Base-by-base conservation (phyloP, 2,888 invertebrate species). In the Shargacucullia verbasci region DNA sequence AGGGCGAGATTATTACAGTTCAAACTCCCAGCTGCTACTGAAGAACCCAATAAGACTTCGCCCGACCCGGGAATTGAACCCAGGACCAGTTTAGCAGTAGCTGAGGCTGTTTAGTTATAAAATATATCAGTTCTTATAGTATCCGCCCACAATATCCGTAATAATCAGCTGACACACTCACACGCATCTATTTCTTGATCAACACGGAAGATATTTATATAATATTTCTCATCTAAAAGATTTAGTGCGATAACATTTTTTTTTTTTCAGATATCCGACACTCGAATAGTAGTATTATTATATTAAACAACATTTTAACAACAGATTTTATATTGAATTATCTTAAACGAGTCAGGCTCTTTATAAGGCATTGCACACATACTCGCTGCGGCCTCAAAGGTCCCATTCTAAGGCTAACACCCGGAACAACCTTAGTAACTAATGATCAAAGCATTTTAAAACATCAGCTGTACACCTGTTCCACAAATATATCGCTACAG, bases 151-250 rank as follows among this genome's bases (percentile, higher is more conserved):
- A 35, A 1, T 11, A 29, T 49, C 45, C 41, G 9, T 15, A 9
- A 15, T 15, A 29, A 48, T 34, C 45, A 43, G 45, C 13, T 41
- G 13, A 35, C 53, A 46, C 10, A 48, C 14, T 12, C 25, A 35
- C 38, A 35, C 13, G 8, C 20, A 13, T 55, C 27, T 67, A 49
- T 67, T 67, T 65, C 8, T 50, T 41, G 29, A 37, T 0, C 20
- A 48, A 67, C 55, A 11, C 61, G 67, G 65, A 65, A 65, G 45
- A 55, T 46, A 20, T 33, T 9, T 20, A 3, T n/a, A n/a, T n/a
- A n/a, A n/a, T n/a, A n/a, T 14, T 39, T 33, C 11, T 10, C 25
- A 43, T 52, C 38, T 34, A 38, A 63, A 11, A 63, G 4, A 20
- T 57, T 35, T 35, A 33, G n/a, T 44, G 25, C 37, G 15, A 48